A percentile compares a stretch with the other conserved stretches of the same genome.
Evolutionary conservation across 1,140 invertebrate genomes (phyloP).

Genomic region (Drosophila ananassae): DNA sequence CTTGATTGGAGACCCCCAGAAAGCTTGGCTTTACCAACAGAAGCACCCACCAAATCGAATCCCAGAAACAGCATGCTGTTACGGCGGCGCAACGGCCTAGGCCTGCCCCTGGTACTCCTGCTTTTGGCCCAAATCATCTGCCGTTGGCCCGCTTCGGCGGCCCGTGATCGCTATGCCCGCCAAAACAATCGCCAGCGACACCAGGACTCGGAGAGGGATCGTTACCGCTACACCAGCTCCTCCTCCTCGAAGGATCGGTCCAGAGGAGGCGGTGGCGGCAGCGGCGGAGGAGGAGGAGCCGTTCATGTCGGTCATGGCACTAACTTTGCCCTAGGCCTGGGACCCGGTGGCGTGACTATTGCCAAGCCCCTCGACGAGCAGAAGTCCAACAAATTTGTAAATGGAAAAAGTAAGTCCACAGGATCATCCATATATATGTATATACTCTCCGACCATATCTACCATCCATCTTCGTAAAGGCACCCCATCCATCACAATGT

Average conservation of each 20-base stretch:
- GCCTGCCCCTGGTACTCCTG: constrained; percentile 55
- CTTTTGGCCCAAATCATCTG: constrained; percentile 55
- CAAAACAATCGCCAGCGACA: constrained; percentile 44
- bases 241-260: constrained; percentile 23
- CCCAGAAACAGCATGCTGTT: constrained; percentile 36
- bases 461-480: constrained; percentile 44
- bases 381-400: constrained; percentile 79
- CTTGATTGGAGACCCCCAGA: constrained; percentile 26
- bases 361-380: constrained; percentile 43
- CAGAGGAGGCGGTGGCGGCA: constrained; percentile 3
- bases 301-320: constrained; percentile 6
- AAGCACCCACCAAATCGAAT: constrained; percentile 14
- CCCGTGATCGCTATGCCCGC: constrained; percentile 57
- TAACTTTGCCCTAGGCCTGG: constrained; percentile 16
- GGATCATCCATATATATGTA: constrained; percentile 31
- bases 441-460: too few relatives aligned
- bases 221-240: constrained; percentile 32
- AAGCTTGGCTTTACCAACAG: constrained; percentile 3
- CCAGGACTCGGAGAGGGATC: constrained; percentile 35
- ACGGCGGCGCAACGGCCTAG: constrained; percentile 35
- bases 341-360: constrained; percentile 13
- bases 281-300: background rate
- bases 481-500: constrained; percentile 68
- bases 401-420: constrained; percentile 82
- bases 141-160: constrained; percentile 63